Base-by-base conservation (phyloP, 2,113 vertebrate genomes). In the Dasyprocta punctata region DNA sequence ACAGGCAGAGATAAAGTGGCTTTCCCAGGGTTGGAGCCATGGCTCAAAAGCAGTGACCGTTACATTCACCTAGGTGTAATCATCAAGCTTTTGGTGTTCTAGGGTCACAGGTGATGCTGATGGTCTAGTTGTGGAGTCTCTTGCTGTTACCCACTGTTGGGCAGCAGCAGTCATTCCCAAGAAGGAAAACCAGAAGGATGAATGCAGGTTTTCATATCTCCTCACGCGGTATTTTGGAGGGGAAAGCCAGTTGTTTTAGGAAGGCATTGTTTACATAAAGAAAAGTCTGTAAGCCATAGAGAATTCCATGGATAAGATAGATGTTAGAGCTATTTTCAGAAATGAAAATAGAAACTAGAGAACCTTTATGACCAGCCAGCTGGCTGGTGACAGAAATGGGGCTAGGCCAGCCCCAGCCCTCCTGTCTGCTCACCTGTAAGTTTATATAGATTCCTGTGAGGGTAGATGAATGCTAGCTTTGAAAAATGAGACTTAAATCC, bases 171-270 rank as follows among this genome's bases (percentile, higher is more conserved):
- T 33, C 33, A 3, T 96, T 96, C 19, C 69, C 47, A 63, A 80
- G 90, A 87, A 88, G 47, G 69, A 67, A 92, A 85, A 88, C 75
- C 44, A 52, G 65, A 94, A 93, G 26, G 16, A 14, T 71, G n/a
- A 93, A 36, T 38, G 19, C 13, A 75, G n/a, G n/a, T 44, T 97
- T 94, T 67, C 63, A 9, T 36, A 26, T 80, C 41, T 89, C 63
- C 69, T 60, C 30, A 75, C 22, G 61, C 13, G 0, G 0, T 58
- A 38, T 93, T 96, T 96, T 77, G n/a, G 80, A 87, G 67, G 41
- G 38, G 20, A 63, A 71, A 22, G 22, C 36, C 52, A 24, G 26
- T 54, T 89, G 44, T 24, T 95, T 47, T n/a, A 71, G 52, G 81
- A 94, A 89, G 33, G 75, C 78, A 4, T 47, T 52, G 13, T 1